These are phyloP conservation scores for Lasioglossum oenotherae DNA, from an alignment of 2,888 invertebrate species.

Conservation along the genomic window DNA sequence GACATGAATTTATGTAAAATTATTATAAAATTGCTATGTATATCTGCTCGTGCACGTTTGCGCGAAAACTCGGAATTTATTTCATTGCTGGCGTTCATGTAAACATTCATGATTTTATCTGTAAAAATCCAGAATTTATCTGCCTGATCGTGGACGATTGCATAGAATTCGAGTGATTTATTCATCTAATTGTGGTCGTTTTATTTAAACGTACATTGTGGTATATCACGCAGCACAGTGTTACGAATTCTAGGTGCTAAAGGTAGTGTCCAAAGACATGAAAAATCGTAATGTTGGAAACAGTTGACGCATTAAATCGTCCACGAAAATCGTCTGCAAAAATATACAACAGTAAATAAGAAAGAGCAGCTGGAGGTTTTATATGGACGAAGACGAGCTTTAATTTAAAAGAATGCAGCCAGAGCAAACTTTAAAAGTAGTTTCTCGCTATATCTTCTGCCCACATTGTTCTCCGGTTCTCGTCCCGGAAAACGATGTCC, in stretches of 20 bases:
- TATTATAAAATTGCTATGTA: not conserved
- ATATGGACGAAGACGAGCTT: not conserved
- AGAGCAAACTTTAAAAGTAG: not conserved
- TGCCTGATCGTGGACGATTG: too few species aligned
- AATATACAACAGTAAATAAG: not conserved
- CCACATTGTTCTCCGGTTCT: not conserved
- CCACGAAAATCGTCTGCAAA: not conserved
- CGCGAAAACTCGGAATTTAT: not conserved
- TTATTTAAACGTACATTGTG: not conserved
- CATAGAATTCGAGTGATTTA: not conserved
- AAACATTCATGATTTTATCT: not conserved
- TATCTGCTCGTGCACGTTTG: not conserved
- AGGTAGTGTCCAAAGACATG: not conserved
- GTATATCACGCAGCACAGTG: not conserved
- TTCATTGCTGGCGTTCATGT: not conserved
- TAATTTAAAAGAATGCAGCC: not conserved
- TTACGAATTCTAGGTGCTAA: not conserved
- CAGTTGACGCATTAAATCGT: not conserved
- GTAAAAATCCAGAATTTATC: too few species aligned
- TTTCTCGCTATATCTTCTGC: not conserved
- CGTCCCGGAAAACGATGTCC: not conserved
- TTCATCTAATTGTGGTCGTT: not conserved
- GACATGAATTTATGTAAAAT: not conserved
- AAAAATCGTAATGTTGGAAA: not conserved
- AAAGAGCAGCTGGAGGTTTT: not conserved